A percentile compares a stretch with the other conserved stretches of the same genome.
These are phyloP conservation scores for Anaspis maculata DNA, from an alignment of 2,888 invertebrate genomes.

Conservation along the genomic window DNA sequence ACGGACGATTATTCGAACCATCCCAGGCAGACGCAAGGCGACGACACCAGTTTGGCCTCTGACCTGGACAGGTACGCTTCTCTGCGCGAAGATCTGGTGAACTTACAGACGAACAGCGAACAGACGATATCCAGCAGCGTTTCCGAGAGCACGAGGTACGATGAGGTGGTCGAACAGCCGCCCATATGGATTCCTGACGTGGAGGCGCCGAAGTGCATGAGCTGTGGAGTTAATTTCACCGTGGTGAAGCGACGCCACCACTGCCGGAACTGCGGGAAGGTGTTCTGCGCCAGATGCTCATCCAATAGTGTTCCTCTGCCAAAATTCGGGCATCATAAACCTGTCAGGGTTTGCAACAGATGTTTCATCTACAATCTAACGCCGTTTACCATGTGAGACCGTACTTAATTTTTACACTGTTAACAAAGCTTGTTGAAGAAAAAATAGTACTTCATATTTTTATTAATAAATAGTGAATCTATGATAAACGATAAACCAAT, in stretches of 20 bases:
- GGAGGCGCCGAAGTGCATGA: constrained; percentile 85
- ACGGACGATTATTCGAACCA: constrained; percentile 32
- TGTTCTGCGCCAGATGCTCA: constrained; percentile 91
- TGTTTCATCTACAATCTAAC: constrained; percentile 71
- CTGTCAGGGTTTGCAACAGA: constrained; percentile 88
- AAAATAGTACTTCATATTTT: constrained; percentile 17
- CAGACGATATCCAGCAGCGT: no score
- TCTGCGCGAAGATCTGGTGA: constrained; percentile 24
- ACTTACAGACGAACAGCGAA: no score
- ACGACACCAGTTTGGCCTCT: constrained; percentile 18
- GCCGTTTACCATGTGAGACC: constrained; percentile 47
- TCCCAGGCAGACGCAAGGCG: constrained; percentile 20
- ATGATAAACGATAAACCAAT: no score
- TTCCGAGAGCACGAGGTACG: not conserved
- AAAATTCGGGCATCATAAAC: constrained; percentile 84
- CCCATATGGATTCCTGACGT: constrained; percentile 96
- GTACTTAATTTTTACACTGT: constrained; percentile 15
- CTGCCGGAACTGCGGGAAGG: constrained; percentile 94
- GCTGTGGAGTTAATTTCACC: constrained; percentile 86
- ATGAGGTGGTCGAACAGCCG: constrained; percentile 42
- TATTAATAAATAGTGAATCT: constrained; percentile 11
- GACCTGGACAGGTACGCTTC: constrained; percentile 24
- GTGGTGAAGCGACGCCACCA: constrained; percentile 93
- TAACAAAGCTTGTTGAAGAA: constrained; percentile 1
- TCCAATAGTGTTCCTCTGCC: constrained; percentile 88